phyloP scores from a whole-genome alignment of 2,113 vertebrate species.

The Lamprotornis superbus region DNA sequence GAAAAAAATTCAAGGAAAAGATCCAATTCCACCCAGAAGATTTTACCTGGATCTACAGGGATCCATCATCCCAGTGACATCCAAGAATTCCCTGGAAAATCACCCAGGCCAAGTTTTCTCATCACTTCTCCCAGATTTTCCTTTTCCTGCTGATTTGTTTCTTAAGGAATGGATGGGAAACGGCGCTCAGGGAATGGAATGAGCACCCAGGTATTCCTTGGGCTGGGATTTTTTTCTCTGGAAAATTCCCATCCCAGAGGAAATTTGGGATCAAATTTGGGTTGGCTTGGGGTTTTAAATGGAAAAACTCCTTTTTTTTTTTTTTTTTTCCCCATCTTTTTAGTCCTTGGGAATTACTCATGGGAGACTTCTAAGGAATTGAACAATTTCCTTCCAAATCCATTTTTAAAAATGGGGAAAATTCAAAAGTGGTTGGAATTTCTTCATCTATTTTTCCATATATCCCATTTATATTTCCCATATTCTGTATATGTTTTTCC shows the following conservation, averaged over 20 bases:
- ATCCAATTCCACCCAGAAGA: neutral
- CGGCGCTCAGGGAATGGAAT: accelerated
- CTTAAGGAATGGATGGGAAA: neutral
- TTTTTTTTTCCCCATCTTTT: neutral
- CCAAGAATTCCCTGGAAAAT: neutral
- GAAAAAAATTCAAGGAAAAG: neutral
- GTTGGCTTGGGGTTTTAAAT: neutral
- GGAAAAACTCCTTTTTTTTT: neutral
- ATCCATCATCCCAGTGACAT: neutral
- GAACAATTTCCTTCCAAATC: neutral
- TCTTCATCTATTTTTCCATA: neutral
- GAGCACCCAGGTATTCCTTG: neutral
- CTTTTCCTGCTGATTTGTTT: neutral
- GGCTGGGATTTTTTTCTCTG: neutral
- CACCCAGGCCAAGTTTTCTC: neutral
- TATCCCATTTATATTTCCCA: neutral
- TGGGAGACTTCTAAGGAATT: neutral
- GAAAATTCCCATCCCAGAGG: neutral
- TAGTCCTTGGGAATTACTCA: neutral
- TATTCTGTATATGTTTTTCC: neutral
- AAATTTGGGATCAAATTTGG: neutral
- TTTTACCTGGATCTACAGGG: neutral
- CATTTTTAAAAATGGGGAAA: neutral
- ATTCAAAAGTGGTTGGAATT: neutral
- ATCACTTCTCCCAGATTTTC: neutral